Conservation (phyloP, 2,113 vertebrate species). For the Lepus timidus region DNA sequence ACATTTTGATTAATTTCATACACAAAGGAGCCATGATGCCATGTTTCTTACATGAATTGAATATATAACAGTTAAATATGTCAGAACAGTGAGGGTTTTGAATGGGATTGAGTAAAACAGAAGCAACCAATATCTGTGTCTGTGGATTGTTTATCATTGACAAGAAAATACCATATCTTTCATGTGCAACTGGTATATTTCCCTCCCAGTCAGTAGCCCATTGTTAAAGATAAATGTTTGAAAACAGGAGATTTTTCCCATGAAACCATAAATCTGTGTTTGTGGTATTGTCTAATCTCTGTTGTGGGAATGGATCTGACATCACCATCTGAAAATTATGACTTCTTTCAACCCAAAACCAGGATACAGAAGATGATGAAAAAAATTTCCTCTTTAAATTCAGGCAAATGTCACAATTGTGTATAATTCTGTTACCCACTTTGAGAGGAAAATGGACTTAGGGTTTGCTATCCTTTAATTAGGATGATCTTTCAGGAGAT, state of each 20-base stretch:
- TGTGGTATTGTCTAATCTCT: slow-evolving; percentile 57
- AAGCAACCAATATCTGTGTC: background rate
- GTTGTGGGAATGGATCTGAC: slow-evolving; percentile 48
- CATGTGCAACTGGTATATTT: background rate
- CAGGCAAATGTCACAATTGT: slow-evolving; percentile 32
- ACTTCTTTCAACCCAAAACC: slow-evolving; percentile 46
- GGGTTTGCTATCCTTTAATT: slow-evolving; percentile 50
- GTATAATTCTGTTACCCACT: slow-evolving; percentile 45
- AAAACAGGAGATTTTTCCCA: slow-evolving; percentile 46
- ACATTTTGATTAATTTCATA: background rate
- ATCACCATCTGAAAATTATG: slow-evolving; percentile 59
- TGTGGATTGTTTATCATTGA: background rate
- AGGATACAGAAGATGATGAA: background rate
- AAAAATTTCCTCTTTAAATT: background rate
- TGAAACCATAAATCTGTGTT: slow-evolving; percentile 67
- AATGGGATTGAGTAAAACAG: accelerated
- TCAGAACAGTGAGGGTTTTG: background rate
- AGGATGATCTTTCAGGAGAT: slow-evolving; percentile 63
- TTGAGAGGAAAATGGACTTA: slow-evolving; percentile 51
- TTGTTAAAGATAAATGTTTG: slow-evolving; percentile 69
- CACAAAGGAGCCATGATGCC: background rate
- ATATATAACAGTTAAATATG: background rate
- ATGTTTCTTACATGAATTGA: background rate
- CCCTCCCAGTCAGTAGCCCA: slow-evolving; percentile 55
- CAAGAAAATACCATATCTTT: background rate